These are phyloP conservation scores for Tachina lurida DNA, from an alignment of 2,888 invertebrate genomes.

Conservation along the genomic window DNA sequence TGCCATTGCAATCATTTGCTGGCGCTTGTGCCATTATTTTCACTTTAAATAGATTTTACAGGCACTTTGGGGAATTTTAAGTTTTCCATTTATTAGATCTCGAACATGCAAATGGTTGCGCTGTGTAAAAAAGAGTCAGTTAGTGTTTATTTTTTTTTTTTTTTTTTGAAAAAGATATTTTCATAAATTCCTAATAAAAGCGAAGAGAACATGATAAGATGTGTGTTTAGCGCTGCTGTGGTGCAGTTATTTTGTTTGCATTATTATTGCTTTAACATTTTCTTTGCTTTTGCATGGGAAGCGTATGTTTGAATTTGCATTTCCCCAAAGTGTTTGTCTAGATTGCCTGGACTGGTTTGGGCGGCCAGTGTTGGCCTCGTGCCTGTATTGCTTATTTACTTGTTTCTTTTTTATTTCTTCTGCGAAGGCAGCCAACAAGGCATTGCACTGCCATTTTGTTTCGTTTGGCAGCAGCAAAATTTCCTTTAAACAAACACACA, in stretches of 20 bases:
- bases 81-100: slow-evolving; percentile 47
- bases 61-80: slow-evolving; percentile 57
- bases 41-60: slow-evolving; percentile 64
- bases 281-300: slow-evolving; percentile 14
- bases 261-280: slow-evolving; percentile 3
- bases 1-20: neutral
- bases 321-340: slow-evolving; percentile 65
- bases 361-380: slow-evolving; percentile 46
- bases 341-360: slow-evolving; percentile 49
- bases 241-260: neutral
- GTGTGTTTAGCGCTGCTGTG: neutral
- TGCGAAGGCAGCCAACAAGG: slow-evolving; percentile 31
- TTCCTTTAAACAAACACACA: neutral
- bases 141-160: neutral
- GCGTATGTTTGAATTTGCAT: slow-evolving; percentile 62
- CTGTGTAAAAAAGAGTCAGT: neutral
- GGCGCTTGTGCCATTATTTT: slow-evolving; percentile 49
- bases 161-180: neutral
- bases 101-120: neutral
- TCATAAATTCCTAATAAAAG: slow-evolving; percentile 18
- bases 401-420: neutral
- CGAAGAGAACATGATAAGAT: neutral
- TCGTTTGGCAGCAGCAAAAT: slow-evolving; percentile 28
- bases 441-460: slow-evolving; percentile 4
- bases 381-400: slow-evolving; percentile 2